Base-by-base conservation (phyloP, 2,113 vertebrate genomes). In the Tragelaphus buxtoni region DNA sequence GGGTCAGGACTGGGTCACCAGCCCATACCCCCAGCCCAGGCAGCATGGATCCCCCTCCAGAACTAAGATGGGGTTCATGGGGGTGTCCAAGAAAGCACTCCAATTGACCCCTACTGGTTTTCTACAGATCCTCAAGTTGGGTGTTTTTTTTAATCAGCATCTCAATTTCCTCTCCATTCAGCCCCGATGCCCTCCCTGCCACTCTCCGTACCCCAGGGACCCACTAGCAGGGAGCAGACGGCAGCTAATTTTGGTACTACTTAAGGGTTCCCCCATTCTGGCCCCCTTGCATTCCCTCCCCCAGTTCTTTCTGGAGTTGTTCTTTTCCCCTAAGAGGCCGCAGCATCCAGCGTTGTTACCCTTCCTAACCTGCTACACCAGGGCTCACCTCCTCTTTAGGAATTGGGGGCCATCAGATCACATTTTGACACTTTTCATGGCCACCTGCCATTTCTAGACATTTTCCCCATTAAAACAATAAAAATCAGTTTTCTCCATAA, bases 231-330 rank as follows among this genome's bases (percentile, higher is more conserved):
- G 97, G 96, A 97, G 90, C 92, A 95, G 98, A 96, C 0, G 98
- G 98, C 98, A 98, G 98, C 98, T 98, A 98, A 94, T 94, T 96
- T 96, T 96, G 91, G 92, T 98, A 88, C 79, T 94, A 93, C 90
- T 90, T 30, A 79, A 94, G 92, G 94, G 85, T 85, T 85, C 81
- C 88, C 96, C 93, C 47, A 30, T 45, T 51, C 84, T 45, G 87
- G 72, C 86, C 95, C 55, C 60, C 24, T 42, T 35, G 35, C 9
- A 2, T 45, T 3, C 81, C 26, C 4, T 82, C 26, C 61, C 17
- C 53, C 3, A 65, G 18, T n/a, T n/a, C 20, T 79, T 60, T 55
- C n/a, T 39, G 82, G 87, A 63, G 53, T 79, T 47, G 26, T 77
- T 49, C 72, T 56, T 61, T 35, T 45, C 30, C 72, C 39, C 35